Conservation (phyloP, 2,888 invertebrate genomes). For the Caenorhabditis panamensis region DNA sequence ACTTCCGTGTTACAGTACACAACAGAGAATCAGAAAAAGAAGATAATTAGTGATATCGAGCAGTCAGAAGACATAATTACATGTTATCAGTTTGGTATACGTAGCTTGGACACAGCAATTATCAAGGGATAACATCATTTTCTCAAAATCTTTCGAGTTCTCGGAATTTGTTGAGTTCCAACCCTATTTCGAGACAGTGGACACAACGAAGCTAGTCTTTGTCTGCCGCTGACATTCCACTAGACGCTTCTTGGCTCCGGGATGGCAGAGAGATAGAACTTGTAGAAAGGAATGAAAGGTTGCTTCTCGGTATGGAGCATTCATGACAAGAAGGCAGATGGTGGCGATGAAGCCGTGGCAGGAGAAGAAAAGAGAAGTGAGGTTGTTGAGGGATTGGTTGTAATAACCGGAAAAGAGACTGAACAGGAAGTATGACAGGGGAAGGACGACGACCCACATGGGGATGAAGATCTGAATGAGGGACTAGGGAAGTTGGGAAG, state of each 20-base stretch:
- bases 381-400: slow-evolving; percentile 29
- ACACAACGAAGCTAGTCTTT: slow-evolving; percentile 20
- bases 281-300: neutral
- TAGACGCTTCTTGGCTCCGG: neutral
- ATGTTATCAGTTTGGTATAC: neutral
- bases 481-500: too few relatives aligned
- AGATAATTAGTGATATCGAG: too few relatives aligned
- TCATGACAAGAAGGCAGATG: slow-evolving; percentile 23
- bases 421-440: slow-evolving; percentile 29
- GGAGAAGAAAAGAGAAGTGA: slow-evolving; percentile 25
- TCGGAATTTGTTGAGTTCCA: neutral
- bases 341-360: slow-evolving; percentile 39
- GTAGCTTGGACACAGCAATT: neutral
- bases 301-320: slow-evolving; percentile 30
- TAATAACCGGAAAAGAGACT: slow-evolving; percentile 33
- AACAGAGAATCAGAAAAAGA: too few relatives aligned
- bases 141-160: neutral
- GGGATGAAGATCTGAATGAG: slow-evolving; percentile 37
- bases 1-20: too few relatives aligned
- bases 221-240: slow-evolving; percentile 1
- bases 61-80: neutral
- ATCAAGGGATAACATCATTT: slow-evolving; percentile 2
- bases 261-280: neutral
- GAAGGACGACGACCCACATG: slow-evolving; percentile 34
- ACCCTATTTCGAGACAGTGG: slow-evolving; percentile 12